Percentiles rank a stretch among this genome's conserved stretches.
Conservation (phyloP, 2,797 vertebrate species). For the Poliocrania exsul region DNA sequence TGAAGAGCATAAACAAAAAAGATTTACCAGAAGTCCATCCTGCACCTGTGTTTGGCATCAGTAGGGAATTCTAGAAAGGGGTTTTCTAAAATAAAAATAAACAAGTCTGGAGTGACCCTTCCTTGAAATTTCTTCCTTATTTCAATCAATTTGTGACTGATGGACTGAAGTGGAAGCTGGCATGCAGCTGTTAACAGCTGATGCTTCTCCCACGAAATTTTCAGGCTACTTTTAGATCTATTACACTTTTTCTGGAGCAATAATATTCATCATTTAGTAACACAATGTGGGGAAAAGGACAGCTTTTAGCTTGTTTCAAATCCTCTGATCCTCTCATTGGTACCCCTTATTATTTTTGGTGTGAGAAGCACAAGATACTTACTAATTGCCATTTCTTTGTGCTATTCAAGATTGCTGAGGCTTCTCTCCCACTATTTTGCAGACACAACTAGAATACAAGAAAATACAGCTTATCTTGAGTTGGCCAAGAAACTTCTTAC, state of each 20-base stretch:
- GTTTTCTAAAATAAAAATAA: neutral
- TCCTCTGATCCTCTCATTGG: neutral
- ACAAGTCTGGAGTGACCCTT: neutral
- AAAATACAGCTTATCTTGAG: neutral
- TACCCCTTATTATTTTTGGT: neutral
- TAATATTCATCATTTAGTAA: neutral
- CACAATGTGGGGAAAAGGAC: neutral
- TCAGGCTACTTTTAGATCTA: neutral
- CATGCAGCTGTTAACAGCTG: neutral
- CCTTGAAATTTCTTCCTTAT: neutral
- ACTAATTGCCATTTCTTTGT: neutral
- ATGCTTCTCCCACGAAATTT: neutral
- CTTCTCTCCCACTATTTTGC: neutral
- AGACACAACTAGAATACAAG: neutral
- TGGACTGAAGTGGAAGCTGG: neutral
- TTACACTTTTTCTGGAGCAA: neutral
- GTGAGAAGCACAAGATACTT: neutral
- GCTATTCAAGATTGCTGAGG: neutral
- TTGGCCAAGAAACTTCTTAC: neutral
- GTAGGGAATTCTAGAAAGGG: neutral
- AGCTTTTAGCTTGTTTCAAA: neutral
- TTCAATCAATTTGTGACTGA: neutral
- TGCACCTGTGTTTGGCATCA: neutral
- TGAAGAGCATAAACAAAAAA: neutral
- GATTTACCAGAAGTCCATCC: neutral